Evolutionary conservation across 2,888 invertebrate genomes (phyloP).

Genomic region (Ectemnius cavifrons): DNA sequence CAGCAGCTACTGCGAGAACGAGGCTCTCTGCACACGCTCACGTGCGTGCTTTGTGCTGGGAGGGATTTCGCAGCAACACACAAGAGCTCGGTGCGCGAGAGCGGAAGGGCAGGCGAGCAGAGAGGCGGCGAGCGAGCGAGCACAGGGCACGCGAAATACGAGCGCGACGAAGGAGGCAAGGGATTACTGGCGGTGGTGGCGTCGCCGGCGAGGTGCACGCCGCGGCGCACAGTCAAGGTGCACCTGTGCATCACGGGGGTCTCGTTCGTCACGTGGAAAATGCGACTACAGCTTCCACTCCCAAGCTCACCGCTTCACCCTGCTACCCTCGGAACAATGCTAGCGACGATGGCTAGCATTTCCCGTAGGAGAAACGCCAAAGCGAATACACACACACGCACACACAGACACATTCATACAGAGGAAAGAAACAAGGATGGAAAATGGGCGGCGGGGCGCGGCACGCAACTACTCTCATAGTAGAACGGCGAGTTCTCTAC

Average conservation of each 20-base stretch:
- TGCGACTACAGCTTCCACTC: slow-evolving; percentile 32
- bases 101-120: too few relatives aligned
- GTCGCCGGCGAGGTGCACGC: too few relatives aligned
- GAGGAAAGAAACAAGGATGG: not conserved
- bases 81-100: too few relatives aligned
- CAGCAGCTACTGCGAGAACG: not conserved
- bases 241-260: slow-evolving; percentile 45
- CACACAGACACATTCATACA: not conserved
- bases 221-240: slow-evolving; percentile 12
- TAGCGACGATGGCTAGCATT: slow-evolving; percentile 49
- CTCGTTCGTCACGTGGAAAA: slow-evolving; percentile 56
- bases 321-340: slow-evolving; percentile 46
- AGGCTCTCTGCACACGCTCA: too few relatives aligned
- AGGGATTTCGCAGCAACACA: too few relatives aligned
- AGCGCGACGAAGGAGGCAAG: slow-evolving; percentile 41
- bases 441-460: too few relatives aligned
- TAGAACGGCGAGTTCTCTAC: slow-evolving; percentile 45
- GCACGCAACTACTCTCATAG: slow-evolving; percentile 36
- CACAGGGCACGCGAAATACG: slow-evolving; percentile 23
- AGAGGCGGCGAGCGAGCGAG: too few relatives aligned
- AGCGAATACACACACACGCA: not conserved
- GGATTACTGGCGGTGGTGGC: slow-evolving; percentile 31
- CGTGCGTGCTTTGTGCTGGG: too few relatives aligned
- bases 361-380: slow-evolving; percentile 41
- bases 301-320: slow-evolving; percentile 2